Evolutionary conservation across 2,888 invertebrate genomes (phyloP).

Genomic region (Alloplasta piceator): DNA sequence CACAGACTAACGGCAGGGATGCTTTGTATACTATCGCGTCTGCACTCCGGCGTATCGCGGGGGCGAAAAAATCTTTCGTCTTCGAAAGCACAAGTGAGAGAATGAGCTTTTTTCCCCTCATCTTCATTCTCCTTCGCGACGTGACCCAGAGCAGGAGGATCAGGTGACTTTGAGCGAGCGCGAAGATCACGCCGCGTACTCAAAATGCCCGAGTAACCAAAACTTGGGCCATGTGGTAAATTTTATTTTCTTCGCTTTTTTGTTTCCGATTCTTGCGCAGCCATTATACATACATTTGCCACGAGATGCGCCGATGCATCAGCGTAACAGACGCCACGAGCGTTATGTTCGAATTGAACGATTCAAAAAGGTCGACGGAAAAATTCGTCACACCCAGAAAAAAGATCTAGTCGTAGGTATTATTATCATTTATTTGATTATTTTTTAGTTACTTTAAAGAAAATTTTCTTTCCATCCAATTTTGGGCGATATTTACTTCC

Average conservation of each 20-base stretch:
- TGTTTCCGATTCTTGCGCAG: slow-evolving; percentile 4
- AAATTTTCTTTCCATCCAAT: too few species aligned
- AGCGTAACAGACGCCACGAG: too few species aligned
- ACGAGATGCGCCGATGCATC: slow-evolving; percentile 5
- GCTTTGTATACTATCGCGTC: slow-evolving; percentile 58
- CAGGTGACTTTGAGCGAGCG: slow-evolving; percentile 55
- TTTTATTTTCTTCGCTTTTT: not conserved
- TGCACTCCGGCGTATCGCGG: slow-evolving; percentile 52
- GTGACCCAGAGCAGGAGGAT: not conserved
- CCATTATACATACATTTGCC: slow-evolving; percentile 6
- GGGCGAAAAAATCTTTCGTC: slow-evolving; percentile 41
- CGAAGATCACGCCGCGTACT: slow-evolving; percentile 2
- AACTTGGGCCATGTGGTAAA: slow-evolving; percentile 49
- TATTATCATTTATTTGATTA: too few species aligned
- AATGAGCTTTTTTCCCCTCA: slow-evolving; percentile 6
- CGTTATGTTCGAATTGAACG: too few species aligned
- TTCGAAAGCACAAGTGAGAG: not conserved
- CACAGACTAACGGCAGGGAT: slow-evolving; percentile 52
- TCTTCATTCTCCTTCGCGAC: slow-evolving; percentile 3
- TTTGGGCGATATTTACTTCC: too few species aligned
- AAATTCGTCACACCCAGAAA: too few species aligned
- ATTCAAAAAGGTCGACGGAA: too few species aligned
- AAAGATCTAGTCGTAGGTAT: too few species aligned
- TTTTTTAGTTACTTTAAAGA: too few species aligned
- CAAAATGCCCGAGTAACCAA: slow-evolving; percentile 12